These are phyloP conservation scores for Mycalesis mineus DNA, from an alignment of 2,888 invertebrate species.

Conservation along the genomic window DNA sequence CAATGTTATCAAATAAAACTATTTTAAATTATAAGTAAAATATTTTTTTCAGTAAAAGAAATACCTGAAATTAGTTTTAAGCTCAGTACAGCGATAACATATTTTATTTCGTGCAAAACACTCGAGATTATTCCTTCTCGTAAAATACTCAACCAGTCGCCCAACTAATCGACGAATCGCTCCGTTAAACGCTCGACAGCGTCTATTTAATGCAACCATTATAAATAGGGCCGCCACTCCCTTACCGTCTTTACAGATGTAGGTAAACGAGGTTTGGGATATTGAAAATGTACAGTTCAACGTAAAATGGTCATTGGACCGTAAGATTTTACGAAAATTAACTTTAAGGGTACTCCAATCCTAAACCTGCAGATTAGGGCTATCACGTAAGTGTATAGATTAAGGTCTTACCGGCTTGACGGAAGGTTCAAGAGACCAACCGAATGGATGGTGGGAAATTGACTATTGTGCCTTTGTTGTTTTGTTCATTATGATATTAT, in stretches of 20 bases:
- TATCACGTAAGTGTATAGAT: constrained; percentile 52
- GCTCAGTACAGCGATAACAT: constrained; percentile 46
- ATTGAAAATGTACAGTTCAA: constrained; percentile 29
- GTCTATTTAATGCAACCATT: constrained; percentile 42
- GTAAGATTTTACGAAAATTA: constrained; percentile 75
- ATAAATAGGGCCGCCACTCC: constrained; percentile 40
- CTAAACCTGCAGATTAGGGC: constrained; percentile 65
- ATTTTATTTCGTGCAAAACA: constrained; percentile 66
- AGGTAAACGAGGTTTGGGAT: constrained; percentile 24
- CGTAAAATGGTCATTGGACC: constrained; percentile 43
- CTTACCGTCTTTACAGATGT: constrained; percentile 29
- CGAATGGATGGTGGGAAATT: too few species aligned
- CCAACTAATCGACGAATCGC: constrained; percentile 40
- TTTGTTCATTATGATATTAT: too few species aligned
- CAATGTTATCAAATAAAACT: too few species aligned
- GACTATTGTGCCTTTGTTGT: too few species aligned
- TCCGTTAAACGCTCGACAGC: constrained; percentile 41
- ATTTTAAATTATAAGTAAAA: too few species aligned
- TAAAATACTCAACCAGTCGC: constrained; percentile 46
- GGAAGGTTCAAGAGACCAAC: constrained; percentile 26
- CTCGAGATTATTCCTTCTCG: constrained; percentile 51
- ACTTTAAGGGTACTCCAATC: constrained; percentile 67
- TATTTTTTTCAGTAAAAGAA: constrained; percentile 32
- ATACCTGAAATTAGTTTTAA: constrained; percentile 43
- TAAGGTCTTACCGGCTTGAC: constrained; percentile 45